Evolutionary conservation across 2,888 invertebrate species (phyloP), one percentile per base, ranked within the genome.

Genomic region (Orthosia gothica): DNA sequence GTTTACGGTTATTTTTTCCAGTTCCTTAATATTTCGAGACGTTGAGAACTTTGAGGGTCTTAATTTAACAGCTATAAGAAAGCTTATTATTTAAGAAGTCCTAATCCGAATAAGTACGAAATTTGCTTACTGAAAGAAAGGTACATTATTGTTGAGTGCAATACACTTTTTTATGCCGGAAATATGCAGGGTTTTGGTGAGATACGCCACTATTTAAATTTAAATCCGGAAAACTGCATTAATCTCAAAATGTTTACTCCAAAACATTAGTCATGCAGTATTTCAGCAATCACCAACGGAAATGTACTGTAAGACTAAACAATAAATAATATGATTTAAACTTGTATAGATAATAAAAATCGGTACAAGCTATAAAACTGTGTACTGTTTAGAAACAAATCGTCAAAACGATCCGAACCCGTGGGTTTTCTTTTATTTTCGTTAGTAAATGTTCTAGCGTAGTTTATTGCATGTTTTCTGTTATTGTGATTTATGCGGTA

Each of bases 271-370:
- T 66, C 55, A 57, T 55, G 5, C 47, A 54, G n/a, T 57, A 79
- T 66, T 58, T 83, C 11, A 52, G 32, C 15, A 40, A 63, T 45
- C 23, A 20, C n/a, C 13, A 16, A 50, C 63, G 49, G 52, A 83
- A 71, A 79, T 66, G 32, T 67, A 73, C 40, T 59, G 63, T 15
- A 59, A 75, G 52, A 80, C 67, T 11, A 57, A 64, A 74, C 75
- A 23, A 64, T 84, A 80, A 74, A 80, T 70, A 71, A 74, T 76
- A 81, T 88, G 79, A 88, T 87, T 83, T 85, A 85, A 79, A 70
- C 75, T 74, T 80, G 74, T 70, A 67, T 72, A 78, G 80, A 86
- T 76, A 88, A 87, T 89, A 89, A 89, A 89, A 89, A 87, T 81
- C 74, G 58, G 74, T 63, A 76, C 72, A 73, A 74, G 80, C 83